Evolutionary conservation across 23 tunicate genomes (phyloP).

Genomic region (Trididemnum clinides): DNA sequence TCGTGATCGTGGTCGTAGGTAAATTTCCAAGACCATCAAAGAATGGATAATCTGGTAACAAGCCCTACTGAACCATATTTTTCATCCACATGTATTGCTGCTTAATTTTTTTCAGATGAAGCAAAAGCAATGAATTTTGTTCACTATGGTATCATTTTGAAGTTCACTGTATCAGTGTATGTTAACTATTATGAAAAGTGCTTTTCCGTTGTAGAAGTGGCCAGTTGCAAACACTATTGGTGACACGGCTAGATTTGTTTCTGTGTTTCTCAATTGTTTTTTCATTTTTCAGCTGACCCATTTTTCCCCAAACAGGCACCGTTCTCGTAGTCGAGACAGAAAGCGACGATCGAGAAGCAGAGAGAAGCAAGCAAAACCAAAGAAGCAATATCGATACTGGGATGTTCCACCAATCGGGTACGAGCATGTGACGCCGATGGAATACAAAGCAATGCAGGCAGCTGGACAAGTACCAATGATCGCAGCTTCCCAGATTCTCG

Average conservation of each 20-base stretch:
- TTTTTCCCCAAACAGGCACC: conserved; percentile 95
- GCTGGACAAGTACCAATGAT: conserved; percentile 97
- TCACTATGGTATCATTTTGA: too few relatives aligned
- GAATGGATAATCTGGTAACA: too few relatives aligned
- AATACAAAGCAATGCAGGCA: conserved; percentile 99
- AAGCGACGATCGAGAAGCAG: conserved; percentile 53
- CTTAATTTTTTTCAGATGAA: too few relatives aligned
- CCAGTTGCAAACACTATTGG: too few relatives aligned
- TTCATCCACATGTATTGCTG: too few relatives aligned
- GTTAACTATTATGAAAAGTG: too few relatives aligned
- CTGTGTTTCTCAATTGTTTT: conserved; percentile 20
- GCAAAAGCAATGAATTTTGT: too few relatives aligned
- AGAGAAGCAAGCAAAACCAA: not conserved
- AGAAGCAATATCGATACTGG: conserved; percentile 76
- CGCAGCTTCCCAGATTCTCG: conserved; percentile 64
- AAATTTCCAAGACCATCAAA: not conserved
- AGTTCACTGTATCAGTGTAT: too few relatives aligned
- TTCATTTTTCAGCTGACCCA: conserved; percentile 93
- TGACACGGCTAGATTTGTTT: too few relatives aligned
- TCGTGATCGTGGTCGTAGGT: conserved; percentile 38
- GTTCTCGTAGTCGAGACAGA: conserved; percentile 71
- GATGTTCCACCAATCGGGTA: conserved; percentile 95
- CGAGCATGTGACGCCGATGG: conserved; percentile 92
- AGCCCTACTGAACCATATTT: too few relatives aligned
- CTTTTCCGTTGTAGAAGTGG: too few relatives aligned